A percentile compares a stretch with the other conserved stretches of the same genome.
These are phyloP conservation scores for Colletes collaris DNA, from an alignment of 2,888 invertebrate genomes.

Conservation along the genomic window DNA sequence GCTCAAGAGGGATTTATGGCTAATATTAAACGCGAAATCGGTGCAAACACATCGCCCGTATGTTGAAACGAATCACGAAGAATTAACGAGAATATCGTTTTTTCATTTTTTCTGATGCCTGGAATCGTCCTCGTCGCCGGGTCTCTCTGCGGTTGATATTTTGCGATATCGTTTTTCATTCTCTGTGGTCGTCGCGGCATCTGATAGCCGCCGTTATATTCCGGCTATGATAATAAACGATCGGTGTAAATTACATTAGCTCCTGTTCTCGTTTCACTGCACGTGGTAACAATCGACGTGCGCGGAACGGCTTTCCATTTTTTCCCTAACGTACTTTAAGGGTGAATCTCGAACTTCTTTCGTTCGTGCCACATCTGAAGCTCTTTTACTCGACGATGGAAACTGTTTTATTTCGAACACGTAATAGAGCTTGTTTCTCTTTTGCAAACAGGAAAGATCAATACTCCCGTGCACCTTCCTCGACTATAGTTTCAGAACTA, in stretches of 20 bases:
- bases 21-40: too few relatives aligned
- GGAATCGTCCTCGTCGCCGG: slow-evolving; percentile 11
- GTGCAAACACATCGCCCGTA: background rate
- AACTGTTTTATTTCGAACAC: background rate
- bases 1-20: too few relatives aligned
- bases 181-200: slow-evolving; percentile 24
- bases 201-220: slow-evolving; percentile 8
- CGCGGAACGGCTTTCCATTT: background rate
- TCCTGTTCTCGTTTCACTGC: slow-evolving; percentile 17
- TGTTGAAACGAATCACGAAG: slow-evolving; percentile 3
- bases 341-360: background rate
- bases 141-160: slow-evolving; percentile 22
- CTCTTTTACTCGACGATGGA: background rate
- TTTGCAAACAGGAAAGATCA: slow-evolving; percentile 21
- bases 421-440: slow-evolving; percentile 1
- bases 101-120: background rate
- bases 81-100: slow-evolving; percentile 5
- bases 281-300: slow-evolving; percentile 45
- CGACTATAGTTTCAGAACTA: too few relatives aligned
- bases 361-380: background rate
- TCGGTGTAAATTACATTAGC: slow-evolving; percentile 47
- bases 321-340: background rate
- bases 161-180: slow-evolving; percentile 29
- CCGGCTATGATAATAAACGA: slow-evolving; percentile 32
- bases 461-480: slow-evolving; percentile 12